Evolutionary conservation across 64 coral and sea anemone genomes (phyloP), one percentile per base, ranked within the genome.

Genomic region (Hydrozoanthus tunicans): DNA sequence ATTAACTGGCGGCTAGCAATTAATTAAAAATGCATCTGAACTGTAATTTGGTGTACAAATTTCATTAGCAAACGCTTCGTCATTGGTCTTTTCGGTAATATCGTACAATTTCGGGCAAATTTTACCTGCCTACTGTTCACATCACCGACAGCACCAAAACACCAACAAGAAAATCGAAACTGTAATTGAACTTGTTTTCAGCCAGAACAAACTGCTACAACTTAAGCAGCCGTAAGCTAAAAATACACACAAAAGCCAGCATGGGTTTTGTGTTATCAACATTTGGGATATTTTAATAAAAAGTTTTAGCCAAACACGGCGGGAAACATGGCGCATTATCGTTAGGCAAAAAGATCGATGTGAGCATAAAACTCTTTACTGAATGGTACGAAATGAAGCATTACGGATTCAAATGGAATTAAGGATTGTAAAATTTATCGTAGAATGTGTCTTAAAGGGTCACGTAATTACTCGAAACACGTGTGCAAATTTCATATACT

Each of bases 31-130:
- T 88, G 69, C 84, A 88, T 88, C 84, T 88, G 84, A 73, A 73
- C 84, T 73, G 84, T 88, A 88, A 88, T 88, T 74, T 73, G 70
- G 84, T 88, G 84, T 88, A 88, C 84, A 88, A 74, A 60, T 88
- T 73, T 88, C 84, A 88, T 88, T 88, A 88, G 69, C 23, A 15
- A 88, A 88, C 23, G 84, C 25, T 88, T 73, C 74, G 55, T 53
- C 25, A 88, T 88, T 88, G 84, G 84, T 88, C 69, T 61, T 73
- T 88, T 88, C 20, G 24, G 52, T 59, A 88, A 20, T 24, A 58
- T 32, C 14, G 69, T 13, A 74, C 84, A 73, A 23, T 88, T 88
- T 86, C 55, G 55, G 82, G 65, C 64, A 56, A 85, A 69, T 69
- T 43, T 70, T 85, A 85, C 64, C 66, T 67, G 25, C 20, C 84